Evolutionary conservation across 2,888 invertebrate species (phyloP), one percentile per base, ranked within the genome.

Genomic region (Camponotus fellah): DNA sequence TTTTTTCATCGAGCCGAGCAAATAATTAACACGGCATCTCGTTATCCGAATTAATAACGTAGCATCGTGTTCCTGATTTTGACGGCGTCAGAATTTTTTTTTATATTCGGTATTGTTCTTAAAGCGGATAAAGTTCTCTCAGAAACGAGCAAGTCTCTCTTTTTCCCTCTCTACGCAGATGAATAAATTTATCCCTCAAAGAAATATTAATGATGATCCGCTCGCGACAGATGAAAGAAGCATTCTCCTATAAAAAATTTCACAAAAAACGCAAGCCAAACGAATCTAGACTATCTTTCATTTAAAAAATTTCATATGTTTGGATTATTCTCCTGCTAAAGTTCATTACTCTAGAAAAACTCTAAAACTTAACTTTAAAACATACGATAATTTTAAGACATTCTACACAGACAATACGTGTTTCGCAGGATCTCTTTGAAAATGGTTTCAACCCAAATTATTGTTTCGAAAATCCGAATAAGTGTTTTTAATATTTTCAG

Each of bases 11-110:
- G 71, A 17, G 34, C 14, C 58, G 60, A 46, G 79, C 34, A 79
- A 49, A 79, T 79, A 79, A 79, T 79, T 79, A 79, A 79, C 79
- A 58, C 79, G 60, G 34, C 60, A 71, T 71, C 79, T 79, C 79
- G 79, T 79, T 79, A 79, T 79, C 71, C 58, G 17, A 71, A 79
- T 79, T 79, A 71, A 71, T 79, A 79, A 79, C 46, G 79, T 46
- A 34, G 58, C 37, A 26, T 71, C 60, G 71, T 60, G 56, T 77
- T 76, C 40, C 60, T 71, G 79, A 79, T 79, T 79, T 71, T 79
- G 71, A 79, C 43, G 60, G 34, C 60, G 21, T 69, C 71, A 60
- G 46, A 79, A 79, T 46, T 60, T 79, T 79, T 79, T 21, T 17
- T 46, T 12, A n/a, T n/a, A 10, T 68, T 77, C 43, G 46, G 34